Base-by-base conservation (phyloP, 92 coral and sea anemone genomes). In the Palythoa grandis region DNA sequence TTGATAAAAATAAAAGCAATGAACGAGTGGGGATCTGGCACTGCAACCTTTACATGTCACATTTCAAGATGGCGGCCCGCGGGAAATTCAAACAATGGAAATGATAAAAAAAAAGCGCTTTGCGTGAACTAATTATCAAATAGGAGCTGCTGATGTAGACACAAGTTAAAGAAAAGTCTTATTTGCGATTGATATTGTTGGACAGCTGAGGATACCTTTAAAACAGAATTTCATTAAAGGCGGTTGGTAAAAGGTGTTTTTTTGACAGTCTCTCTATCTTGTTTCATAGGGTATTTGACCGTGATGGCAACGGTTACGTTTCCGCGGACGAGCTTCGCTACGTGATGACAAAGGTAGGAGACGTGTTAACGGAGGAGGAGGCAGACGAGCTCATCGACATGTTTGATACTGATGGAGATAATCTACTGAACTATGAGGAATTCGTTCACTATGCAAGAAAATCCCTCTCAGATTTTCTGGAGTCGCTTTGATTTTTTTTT, bases 331-430 rank as follows among this genome's bases (percentile, higher is more conserved):
- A 94, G 68, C 77, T 94, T 39, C 93, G 98, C 63, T 68, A 86
- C 82, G 95, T 89, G 63, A 77, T 94, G 48, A 92, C 93, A 11
- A 88, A 76, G 1, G 82, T 88, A 23, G 98, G 98, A 22, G 98
- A 94, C 63, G 88, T 39, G 47, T 70, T 94, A 72, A 92, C 93
- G 11, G 78, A 87, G 11, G 87, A 83, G 12, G 98, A 96, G 61
- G 95, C 95, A 0, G 98, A 94, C 29, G 98, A 96, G 56, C 91
- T 96, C 29, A 91, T 96, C 39, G 85, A 87, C 43, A 86, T 93
- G 95, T 89, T 94, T 65, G 98, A 96, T 87, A 85, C 47, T 53
- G 96, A 96, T 76, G 91, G 93, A 3, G 96, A 96, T 54, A 94
- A 94, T 15, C 88, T 80, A 20, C 87, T 96, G 54, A 91, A 86